These are phyloP conservation scores for Epiblema foenella DNA, from an alignment of 2,888 invertebrate genomes.

Conservation along the genomic window DNA sequence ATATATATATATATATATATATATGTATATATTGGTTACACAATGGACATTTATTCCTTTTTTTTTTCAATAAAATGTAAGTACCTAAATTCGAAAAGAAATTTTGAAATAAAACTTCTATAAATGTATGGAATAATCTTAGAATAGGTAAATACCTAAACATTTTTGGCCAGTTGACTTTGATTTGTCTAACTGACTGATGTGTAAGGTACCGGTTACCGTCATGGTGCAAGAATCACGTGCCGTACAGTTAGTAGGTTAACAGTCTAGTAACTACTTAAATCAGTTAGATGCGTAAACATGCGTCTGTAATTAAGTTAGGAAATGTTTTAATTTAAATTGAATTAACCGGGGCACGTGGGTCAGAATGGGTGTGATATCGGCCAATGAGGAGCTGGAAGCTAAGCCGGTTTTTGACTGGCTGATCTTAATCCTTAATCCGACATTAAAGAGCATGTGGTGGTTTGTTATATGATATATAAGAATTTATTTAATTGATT, in stretches of 20 bases:
- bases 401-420: background rate
- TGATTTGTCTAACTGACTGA: background rate
- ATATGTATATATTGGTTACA: background rate
- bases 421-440: background rate
- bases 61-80: no score
- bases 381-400: background rate
- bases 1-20: no score
- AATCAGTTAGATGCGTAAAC: constrained; percentile 12
- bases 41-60: background rate
- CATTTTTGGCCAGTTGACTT: background rate
- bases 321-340: constrained; percentile 20
- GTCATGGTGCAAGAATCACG: constrained; percentile 17
- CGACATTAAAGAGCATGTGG: background rate
- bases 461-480: background rate
- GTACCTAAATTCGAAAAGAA: no score
- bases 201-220: background rate
- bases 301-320: background rate
- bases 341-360: constrained; percentile 1
- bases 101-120: background rate
- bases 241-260: constrained; percentile 22
- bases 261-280: constrained; percentile 12
- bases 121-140: background rate
- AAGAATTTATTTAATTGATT: background rate
- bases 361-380: background rate
- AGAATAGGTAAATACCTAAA: no score